These are phyloP conservation scores for Drosophila incognita DNA, from an alignment of 2,888 invertebrate genomes.

Conservation along the genomic window DNA sequence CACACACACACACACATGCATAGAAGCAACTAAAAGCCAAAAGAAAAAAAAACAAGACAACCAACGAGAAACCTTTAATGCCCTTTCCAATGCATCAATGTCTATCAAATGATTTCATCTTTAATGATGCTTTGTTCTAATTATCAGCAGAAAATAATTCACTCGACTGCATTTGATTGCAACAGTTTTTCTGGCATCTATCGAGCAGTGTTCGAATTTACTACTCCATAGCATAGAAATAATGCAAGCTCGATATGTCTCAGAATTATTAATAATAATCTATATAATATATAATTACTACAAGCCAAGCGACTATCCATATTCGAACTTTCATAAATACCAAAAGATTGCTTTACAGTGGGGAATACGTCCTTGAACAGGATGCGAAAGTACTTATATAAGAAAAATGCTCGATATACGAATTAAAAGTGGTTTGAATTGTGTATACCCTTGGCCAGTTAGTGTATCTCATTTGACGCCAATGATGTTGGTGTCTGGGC, in stretches of 20 bases:
- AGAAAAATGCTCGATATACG: not conserved
- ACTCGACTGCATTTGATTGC: not conserved
- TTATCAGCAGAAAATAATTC: no score
- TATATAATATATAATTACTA: not conserved
- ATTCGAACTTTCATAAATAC: not conserved
- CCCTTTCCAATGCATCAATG: not conserved
- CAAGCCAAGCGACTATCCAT: not conserved
- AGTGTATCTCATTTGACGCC: not conserved
- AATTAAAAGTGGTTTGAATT: not conserved
- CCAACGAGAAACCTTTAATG: not conserved
- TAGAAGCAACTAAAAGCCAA: slow-evolving; percentile 1
- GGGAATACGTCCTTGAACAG: not conserved
- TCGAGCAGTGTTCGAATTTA: no score
- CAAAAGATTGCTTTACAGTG: no score
- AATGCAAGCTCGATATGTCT: not conserved
- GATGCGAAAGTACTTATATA: not conserved
- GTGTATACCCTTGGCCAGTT: not conserved
- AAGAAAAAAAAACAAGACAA: not conserved
- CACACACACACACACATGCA: not conserved
- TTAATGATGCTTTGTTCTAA: no score
- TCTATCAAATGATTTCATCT: not conserved
- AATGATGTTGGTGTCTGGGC: slow-evolving; percentile 7
- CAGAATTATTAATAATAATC: not conserved
- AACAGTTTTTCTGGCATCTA: not conserved
- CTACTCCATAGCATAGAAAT: no score